phyloP scores from a whole-genome alignment of 2,797 vertebrate species.

The Paramormyrops hopkinsi region DNA sequence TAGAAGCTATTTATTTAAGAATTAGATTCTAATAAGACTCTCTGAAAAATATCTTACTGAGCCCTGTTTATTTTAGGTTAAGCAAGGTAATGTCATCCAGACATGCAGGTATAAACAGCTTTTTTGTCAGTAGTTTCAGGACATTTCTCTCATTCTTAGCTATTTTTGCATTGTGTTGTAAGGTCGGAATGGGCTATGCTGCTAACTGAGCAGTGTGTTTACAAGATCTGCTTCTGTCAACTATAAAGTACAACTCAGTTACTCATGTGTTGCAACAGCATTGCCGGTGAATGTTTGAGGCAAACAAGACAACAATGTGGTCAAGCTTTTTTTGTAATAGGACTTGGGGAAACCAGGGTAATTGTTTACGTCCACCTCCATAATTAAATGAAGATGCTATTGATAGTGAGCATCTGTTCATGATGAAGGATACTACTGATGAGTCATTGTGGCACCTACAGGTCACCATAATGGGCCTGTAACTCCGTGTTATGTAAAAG shows the following conservation, averaged over 20 bases:
- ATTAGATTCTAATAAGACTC: neutral
- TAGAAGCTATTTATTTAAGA: neutral
- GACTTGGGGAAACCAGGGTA: neutral
- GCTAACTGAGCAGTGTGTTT: neutral
- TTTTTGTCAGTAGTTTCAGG: neutral
- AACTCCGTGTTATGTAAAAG: neutral
- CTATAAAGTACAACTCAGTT: neutral
- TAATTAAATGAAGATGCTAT: neutral
- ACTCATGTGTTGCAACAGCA: neutral
- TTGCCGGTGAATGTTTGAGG: neutral
- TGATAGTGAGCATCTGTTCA: constrained; percentile 5
- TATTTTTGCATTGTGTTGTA: neutral
- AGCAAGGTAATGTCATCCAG: neutral
- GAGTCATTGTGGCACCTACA: neutral
- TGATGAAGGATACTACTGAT: neutral
- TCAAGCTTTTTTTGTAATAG: neutral
- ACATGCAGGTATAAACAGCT: neutral
- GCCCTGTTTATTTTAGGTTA: neutral
- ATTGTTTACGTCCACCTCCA: neutral
- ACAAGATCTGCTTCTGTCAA: neutral
- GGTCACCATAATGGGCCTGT: neutral
- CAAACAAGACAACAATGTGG: neutral
- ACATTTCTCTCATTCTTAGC: neutral
- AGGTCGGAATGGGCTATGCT: neutral
- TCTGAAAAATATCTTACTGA: neutral